Evolutionary conservation across 2,888 invertebrate genomes (phyloP).

Genomic region (Folsomia manolachei): DNA sequence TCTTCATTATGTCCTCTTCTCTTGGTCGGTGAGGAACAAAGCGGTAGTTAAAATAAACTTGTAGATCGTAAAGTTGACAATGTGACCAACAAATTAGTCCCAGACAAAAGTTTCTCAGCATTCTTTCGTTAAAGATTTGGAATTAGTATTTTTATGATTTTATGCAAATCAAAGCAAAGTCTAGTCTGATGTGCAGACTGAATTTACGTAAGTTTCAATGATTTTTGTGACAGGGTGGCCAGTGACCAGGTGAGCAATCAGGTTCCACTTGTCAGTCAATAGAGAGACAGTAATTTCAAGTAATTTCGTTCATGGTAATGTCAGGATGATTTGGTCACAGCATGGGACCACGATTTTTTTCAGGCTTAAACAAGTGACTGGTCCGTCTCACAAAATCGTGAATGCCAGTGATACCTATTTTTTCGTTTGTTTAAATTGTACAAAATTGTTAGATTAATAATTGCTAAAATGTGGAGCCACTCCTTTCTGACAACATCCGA

Average conservation of each 20-base stretch:
- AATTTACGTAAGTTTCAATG: neutral
- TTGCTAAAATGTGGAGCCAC: too few relatives aligned
- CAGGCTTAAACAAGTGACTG: neutral
- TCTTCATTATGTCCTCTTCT: too few relatives aligned
- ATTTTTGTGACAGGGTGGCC: neutral
- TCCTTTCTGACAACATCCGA: too few relatives aligned
- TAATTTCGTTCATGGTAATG: neutral
- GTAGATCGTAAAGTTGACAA: too few relatives aligned
- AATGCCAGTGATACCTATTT: too few relatives aligned
- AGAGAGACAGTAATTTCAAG: neutral
- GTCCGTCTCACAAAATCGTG: neutral
- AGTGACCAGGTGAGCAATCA: neutral
- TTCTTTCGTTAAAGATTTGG: neutral
- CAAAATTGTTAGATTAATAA: too few relatives aligned
- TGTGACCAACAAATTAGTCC: too few relatives aligned
- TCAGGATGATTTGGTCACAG: neutral
- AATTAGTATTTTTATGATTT: neutral
- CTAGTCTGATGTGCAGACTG: neutral
- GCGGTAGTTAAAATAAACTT: too few relatives aligned
- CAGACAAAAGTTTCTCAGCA: neutral
- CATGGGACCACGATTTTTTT: neutral
- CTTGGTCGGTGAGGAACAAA: too few relatives aligned
- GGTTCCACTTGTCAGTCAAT: constrained; percentile 9
- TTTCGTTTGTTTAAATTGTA: too few relatives aligned
- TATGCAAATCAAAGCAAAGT: neutral